These are phyloP conservation scores for Laspeyria flexula DNA, from an alignment of 2,888 invertebrate species.

Conservation along the genomic window DNA sequence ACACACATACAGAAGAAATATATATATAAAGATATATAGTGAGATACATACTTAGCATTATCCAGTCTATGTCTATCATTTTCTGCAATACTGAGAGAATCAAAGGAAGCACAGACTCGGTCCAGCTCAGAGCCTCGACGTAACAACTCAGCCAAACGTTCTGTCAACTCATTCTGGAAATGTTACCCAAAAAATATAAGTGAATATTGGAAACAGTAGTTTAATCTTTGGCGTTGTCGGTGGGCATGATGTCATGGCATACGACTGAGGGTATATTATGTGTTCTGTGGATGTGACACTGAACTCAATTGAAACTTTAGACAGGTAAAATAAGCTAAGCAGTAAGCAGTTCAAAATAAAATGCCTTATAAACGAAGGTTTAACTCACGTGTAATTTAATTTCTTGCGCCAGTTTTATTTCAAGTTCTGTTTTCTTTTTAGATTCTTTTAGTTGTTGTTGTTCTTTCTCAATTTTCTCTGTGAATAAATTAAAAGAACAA, in stretches of 20 bases:
- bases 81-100: slow-evolving; percentile 65
- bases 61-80: slow-evolving; percentile 68
- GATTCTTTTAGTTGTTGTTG: slow-evolving; percentile 63
- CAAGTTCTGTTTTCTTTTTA: slow-evolving; percentile 67
- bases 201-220: too few relatives aligned
- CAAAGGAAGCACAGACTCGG: slow-evolving; percentile 59
- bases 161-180: slow-evolving; percentile 59
- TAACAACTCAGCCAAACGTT: slow-evolving; percentile 56
- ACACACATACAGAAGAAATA: too few relatives aligned
- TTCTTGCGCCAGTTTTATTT: slow-evolving; percentile 66
- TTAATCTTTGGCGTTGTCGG: too few relatives aligned
- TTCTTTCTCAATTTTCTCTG: slow-evolving; percentile 68
- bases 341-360: too few relatives aligned
- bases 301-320: too few relatives aligned
- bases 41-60: slow-evolving; percentile 68
- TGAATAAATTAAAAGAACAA: too few relatives aligned
- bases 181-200: slow-evolving; percentile 10
- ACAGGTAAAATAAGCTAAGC: too few relatives aligned
- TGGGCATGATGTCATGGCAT: too few relatives aligned
- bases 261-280: too few relatives aligned
- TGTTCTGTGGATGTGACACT: too few relatives aligned
- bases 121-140: slow-evolving; percentile 58
- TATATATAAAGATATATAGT: too few relatives aligned
- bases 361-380: not conserved
- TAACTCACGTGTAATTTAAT: slow-evolving; percentile 65